Evolutionary conservation across 2,113 vertebrate species (phyloP).

Genomic region (Mesocricetus auratus): DNA sequence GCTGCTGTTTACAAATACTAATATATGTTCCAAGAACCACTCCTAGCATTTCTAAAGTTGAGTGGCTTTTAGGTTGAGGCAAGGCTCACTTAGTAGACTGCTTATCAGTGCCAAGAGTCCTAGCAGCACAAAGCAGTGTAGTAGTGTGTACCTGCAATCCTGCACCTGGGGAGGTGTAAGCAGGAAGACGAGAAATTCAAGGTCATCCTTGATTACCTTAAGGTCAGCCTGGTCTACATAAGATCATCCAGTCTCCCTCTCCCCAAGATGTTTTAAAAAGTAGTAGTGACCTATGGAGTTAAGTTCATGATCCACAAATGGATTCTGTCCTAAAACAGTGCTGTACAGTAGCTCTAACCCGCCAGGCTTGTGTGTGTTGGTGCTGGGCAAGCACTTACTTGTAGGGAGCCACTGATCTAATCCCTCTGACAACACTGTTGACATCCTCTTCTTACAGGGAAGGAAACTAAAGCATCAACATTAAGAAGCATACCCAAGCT

Average conservation of each 20-base stretch:
- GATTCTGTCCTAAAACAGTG: neutral
- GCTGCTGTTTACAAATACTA: neutral
- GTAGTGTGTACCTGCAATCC: too few species aligned
- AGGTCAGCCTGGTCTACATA: neutral
- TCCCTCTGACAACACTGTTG: neutral
- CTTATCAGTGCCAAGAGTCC: neutral
- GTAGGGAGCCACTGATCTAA: neutral
- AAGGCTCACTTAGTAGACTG: neutral
- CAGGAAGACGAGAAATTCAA: neutral
- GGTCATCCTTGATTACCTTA: neutral
- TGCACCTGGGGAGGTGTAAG: neutral
- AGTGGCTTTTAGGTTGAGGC: neutral
- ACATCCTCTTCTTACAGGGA: neutral
- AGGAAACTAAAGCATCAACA: neutral
- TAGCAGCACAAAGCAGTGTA: neutral
- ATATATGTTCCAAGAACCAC: neutral
- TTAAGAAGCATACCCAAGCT: neutral
- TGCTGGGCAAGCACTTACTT: neutral
- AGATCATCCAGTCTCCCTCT: neutral
- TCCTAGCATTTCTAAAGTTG: too few species aligned
- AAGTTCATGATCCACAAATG: neutral
- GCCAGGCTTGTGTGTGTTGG: neutral
- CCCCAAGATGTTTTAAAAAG: neutral
- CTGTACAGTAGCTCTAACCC: neutral
- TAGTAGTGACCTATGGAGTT: neutral